Conservation (phyloP, 2,113 vertebrate genomes). For the Circaetus gallicus region DNA sequence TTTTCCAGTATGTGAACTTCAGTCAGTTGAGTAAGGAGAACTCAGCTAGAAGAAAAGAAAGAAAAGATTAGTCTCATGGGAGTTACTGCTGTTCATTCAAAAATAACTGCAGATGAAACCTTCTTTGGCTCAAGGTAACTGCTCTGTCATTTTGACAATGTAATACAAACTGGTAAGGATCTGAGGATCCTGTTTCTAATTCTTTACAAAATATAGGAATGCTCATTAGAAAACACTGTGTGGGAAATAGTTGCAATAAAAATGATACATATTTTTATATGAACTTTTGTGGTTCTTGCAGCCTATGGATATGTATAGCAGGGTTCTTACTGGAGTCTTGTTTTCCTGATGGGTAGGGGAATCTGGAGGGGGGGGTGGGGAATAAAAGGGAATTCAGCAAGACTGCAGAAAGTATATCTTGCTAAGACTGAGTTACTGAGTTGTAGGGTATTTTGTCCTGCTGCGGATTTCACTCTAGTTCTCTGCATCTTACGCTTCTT, state of each 20-base stretch:
- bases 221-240: not conserved
- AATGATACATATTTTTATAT: not conserved
- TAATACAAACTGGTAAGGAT: not conserved
- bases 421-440: not conserved
- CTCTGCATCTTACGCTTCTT: not conserved
- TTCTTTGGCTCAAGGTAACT: not conserved
- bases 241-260: not conserved
- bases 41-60: constrained; percentile 72
- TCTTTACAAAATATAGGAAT: not conserved
- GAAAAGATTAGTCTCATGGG: constrained; percentile 8
- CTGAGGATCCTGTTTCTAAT: not conserved
- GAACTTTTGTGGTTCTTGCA: not conserved
- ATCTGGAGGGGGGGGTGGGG: not conserved
- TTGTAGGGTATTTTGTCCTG: not conserved
- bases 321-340: not conserved
- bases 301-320: not conserved
- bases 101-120: not conserved
- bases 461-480: not conserved
- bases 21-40: constrained; percentile 78
- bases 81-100: not conserved
- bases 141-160: not conserved
- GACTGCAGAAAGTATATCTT: not conserved
- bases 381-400: not conserved
- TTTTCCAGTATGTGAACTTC: constrained; percentile 20
- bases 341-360: not conserved